Evolutionary conservation across 2,113 vertebrate genomes (phyloP).

Genomic region (Chauna torquata): DNA sequence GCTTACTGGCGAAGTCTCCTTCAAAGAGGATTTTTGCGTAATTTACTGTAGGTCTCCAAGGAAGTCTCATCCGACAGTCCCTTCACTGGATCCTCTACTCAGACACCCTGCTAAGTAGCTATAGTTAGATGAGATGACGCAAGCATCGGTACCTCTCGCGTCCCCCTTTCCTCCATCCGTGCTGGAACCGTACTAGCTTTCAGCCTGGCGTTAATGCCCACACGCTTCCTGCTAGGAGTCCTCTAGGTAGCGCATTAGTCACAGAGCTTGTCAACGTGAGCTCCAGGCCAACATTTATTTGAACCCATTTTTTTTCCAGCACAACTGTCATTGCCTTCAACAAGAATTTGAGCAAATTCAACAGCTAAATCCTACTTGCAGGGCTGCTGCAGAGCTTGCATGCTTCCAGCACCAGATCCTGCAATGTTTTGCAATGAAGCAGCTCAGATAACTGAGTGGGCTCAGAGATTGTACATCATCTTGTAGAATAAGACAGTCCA

Average conservation of each 20-base stretch:
- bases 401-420: not conserved
- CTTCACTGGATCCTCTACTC: not conserved
- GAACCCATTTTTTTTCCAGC: not conserved
- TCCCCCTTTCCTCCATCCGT: not conserved
- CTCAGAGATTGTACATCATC: not conserved
- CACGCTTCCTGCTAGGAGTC: not conserved
- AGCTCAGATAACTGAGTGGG: not conserved
- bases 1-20: not conserved
- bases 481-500: not conserved
- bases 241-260: not conserved
- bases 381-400: not conserved
- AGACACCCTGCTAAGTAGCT: not conserved
- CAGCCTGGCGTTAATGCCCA: not conserved
- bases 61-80: not conserved
- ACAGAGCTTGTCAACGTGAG: not conserved
- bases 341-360: not conserved
- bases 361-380: not conserved
- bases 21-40: not conserved
- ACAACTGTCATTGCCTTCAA: not conserved
- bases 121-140: not conserved
- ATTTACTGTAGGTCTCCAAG: not conserved
- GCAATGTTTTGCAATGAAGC: not conserved
- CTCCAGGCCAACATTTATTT: not conserved
- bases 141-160: not conserved
- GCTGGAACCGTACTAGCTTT: not conserved